Evolutionary conservation across 1,140 invertebrate species (phyloP).

Genomic region (Globodera rostochiensis): DNA sequence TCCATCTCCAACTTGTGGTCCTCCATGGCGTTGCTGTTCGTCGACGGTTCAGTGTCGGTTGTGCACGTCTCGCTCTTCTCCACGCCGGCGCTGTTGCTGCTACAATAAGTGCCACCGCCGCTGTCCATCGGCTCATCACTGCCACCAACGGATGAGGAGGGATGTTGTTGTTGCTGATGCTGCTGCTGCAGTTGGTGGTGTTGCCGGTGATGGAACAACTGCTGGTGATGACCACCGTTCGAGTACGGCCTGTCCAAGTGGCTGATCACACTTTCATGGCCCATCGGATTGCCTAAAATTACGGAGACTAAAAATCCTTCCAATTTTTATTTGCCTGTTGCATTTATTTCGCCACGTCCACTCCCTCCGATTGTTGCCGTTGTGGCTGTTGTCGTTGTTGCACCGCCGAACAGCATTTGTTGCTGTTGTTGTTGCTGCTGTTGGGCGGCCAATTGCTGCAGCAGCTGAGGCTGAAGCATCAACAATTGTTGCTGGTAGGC

Average conservation of each 20-base stretch:
- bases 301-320: not conserved
- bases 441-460: not conserved
- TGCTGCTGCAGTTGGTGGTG: not conserved
- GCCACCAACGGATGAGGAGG: not conserved
- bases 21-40: not conserved
- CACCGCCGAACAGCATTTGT: not conserved
- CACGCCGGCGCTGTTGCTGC: not conserved
- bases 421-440: slow-evolving; percentile 6
- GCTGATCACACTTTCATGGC: not conserved
- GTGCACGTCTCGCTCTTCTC: not conserved
- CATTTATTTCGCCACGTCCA: not conserved
- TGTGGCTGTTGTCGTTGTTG: not conserved
- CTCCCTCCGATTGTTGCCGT: not conserved
- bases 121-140: not conserved
- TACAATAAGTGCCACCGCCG: not conserved
- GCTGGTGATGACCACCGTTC: not conserved
- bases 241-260: not conserved
- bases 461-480: slow-evolving; percentile 4
- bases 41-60: not conserved
- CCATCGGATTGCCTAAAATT: not conserved
- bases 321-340: not conserved
- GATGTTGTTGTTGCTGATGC: not conserved
- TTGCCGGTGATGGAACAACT: not conserved
- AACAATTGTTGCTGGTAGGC: slow-evolving; percentile 8
- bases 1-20: not conserved